Base-by-base conservation (phyloP, 2,113 vertebrate genomes). In the Antechinus flavipes region DNA sequence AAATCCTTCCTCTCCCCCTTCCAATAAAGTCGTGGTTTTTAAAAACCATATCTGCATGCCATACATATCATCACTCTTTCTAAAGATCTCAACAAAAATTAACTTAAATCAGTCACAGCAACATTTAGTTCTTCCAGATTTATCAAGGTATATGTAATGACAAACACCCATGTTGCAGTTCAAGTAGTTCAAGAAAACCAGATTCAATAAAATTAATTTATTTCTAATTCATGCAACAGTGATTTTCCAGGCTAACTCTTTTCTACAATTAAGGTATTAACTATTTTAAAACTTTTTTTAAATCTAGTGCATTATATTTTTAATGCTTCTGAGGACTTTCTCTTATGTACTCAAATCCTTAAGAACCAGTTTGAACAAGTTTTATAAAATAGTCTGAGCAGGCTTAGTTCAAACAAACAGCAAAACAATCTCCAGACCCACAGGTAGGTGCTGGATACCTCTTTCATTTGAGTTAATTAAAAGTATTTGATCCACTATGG, bases 381-480 rank as follows among this genome's bases (percentile, higher is more conserved):
- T 95, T 42, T 91, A 91, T 97, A 58, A 96, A 96, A 95, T 91
- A 94, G 50, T 84, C 91, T 97, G 93, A 91, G 93, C 3, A 55
- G 92, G 54, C 90, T 93, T 93, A 97, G 61, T 95, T 97, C 76
- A 95, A 97, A 58, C 89, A 96, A 96, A 98, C 47, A 97, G 94
- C 91, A 97, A 95, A 98, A 97, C 95, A 96, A 96, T 97, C 97
- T 97, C 97, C 25, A 84, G 97, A 97, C 94, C 55, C 94, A 97
- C 89, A 93, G 94, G 91, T 58, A 97, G 91, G 23, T 97, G 90
- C 92, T 91, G 96, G 94, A 93, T 97, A 89, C 0, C 1, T 92
- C 96, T 97, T 42, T 97, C 93, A 97, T 96, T 96, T 96, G 93
- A 96, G 94, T 97, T 97, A 98, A 97, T 97, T 97, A 97, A 0